Conservation (phyloP, 2,113 vertebrate genomes). For the Amblyopsis rosae region DNA sequence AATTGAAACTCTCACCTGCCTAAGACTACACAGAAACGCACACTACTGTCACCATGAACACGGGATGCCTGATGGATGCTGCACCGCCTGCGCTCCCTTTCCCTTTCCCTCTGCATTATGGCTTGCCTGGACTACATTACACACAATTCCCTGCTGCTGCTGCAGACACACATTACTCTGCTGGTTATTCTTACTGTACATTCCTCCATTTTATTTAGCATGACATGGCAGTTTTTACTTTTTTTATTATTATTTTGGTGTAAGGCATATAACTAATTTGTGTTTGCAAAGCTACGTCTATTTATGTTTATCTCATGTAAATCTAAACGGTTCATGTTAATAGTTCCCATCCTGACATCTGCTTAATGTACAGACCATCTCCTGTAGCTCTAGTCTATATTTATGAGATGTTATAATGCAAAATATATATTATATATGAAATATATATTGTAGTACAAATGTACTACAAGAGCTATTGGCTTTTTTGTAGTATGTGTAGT, state of each 20-base stretch:
- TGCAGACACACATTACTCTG: constrained; percentile 64
- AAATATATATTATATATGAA: no score
- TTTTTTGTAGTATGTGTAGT: no score
- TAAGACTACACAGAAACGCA: not conserved
- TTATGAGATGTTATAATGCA: no score
- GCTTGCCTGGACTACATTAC: constrained; percentile 58
- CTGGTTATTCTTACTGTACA: constrained; percentile 34
- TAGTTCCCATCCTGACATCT: not conserved
- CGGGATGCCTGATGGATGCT: not conserved
- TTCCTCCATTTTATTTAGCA: constrained; percentile 64
- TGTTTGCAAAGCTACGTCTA: constrained; percentile 6
- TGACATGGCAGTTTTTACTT: constrained; percentile 41
- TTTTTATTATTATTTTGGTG: not conserved
- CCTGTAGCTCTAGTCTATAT: no score
- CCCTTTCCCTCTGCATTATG: constrained; percentile 28
- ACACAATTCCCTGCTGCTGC: constrained; percentile 59
- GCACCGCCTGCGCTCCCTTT: not conserved
- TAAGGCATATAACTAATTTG: constrained; percentile 9
- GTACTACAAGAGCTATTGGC: no score
- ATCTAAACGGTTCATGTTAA: not conserved
- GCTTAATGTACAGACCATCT: no score
- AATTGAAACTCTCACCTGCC: constrained; percentile 53
- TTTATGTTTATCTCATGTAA: constrained; percentile 6
- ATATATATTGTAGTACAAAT: no score
- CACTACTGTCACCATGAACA: not conserved